Evolutionary conservation across 1,140 invertebrate genomes (phyloP).

Genomic region (Hylaeus volcanicus): DNA sequence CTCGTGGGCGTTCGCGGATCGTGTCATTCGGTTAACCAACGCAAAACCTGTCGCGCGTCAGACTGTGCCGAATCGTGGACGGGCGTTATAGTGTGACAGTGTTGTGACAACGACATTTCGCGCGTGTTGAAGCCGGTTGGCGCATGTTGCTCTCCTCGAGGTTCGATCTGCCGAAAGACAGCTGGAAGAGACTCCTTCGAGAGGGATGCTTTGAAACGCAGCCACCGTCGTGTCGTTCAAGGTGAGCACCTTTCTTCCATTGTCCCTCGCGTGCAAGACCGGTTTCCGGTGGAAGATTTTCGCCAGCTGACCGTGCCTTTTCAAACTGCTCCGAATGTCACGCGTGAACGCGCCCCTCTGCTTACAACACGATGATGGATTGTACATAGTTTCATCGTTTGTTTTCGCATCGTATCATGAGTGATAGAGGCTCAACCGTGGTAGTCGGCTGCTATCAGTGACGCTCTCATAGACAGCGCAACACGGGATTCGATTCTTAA

Average conservation of each 20-base stretch:
- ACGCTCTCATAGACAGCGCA: neutral
- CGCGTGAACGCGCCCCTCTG: neutral
- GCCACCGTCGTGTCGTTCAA: conserved; percentile 24
- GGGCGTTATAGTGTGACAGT: neutral
- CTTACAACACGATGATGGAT: neutral
- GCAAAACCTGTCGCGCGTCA: neutral
- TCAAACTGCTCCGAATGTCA: neutral
- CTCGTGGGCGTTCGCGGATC: conserved; percentile 31
- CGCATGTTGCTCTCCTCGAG: conserved; percentile 58
- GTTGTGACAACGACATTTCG: neutral
- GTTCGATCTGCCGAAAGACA: conserved; percentile 53
- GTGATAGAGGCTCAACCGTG: neutral
- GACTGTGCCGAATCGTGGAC: neutral
- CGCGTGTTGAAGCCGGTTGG: conserved; percentile 33
- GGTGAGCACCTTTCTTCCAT: conserved; percentile 36
- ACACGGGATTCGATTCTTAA: neutral
- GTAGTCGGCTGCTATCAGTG: neutral
- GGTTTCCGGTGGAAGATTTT: neutral
- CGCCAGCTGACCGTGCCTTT: conserved; percentile 19
- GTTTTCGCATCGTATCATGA: no score
- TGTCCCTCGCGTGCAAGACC: neutral
- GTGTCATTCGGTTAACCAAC: conserved; percentile 9
- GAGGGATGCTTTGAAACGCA: conserved; percentile 53
- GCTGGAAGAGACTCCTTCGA: conserved; percentile 36
- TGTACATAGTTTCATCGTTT: neutral